Conservation (phyloP, 2,113 vertebrate species). For the Malurus alboscapulatus region DNA sequence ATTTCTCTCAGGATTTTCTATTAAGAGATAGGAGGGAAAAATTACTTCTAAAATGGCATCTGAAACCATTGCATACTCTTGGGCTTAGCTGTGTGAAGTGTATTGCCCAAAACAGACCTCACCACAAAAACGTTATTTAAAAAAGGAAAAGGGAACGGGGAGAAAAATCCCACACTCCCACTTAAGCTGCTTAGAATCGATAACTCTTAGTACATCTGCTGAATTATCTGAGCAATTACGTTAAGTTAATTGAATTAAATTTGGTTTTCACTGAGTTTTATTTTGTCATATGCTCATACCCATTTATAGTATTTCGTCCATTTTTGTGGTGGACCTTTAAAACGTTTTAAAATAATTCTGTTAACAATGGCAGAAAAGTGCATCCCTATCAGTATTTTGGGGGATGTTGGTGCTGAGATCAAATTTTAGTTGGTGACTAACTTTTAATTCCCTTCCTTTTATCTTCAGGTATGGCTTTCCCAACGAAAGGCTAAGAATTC, state of each 20-base stretch:
- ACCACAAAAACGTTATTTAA: not conserved
- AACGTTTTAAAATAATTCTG: conserved; percentile 19
- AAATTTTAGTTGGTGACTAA: conserved; percentile 83
- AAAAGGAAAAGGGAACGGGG: not conserved
- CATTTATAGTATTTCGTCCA: conserved; percentile 36
- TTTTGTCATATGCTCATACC: not conserved
- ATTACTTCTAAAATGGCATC: not conserved
- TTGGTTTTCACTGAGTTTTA: not conserved
- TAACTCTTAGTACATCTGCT: conserved; percentile 7
- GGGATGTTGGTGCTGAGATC: conserved; percentile 66
- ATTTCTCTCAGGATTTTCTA: not conserved
- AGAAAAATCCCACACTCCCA: rapidly evolving
- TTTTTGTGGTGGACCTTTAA: conserved; percentile 31
- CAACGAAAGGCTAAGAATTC: conserved; percentile 99
- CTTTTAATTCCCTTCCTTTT: conserved; percentile 92
- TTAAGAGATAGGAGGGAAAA: not conserved
- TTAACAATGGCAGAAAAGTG: conserved; percentile 49
- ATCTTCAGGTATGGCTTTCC: conserved; percentile 99
- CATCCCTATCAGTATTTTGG: conserved; percentile 52
- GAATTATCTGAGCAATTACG: conserved; percentile 49
- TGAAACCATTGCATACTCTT: not conserved
- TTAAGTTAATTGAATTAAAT: not conserved
- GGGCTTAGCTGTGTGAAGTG: not conserved
- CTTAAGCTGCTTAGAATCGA: not conserved
- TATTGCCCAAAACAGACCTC: not conserved